Conservation (phyloP, 2,888 invertebrate genomes). For the Pegoplata infirma region DNA sequence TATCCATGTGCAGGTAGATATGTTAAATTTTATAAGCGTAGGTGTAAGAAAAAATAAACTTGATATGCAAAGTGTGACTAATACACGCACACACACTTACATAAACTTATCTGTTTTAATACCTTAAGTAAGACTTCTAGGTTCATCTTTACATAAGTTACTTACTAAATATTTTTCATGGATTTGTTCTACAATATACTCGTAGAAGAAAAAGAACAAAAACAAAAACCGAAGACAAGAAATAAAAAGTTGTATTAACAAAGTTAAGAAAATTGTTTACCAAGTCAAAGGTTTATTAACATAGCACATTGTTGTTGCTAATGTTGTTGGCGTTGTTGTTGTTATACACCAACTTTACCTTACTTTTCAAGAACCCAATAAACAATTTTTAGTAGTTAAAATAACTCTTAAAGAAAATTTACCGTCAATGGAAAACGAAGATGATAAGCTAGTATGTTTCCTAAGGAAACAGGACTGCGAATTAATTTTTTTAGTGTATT, state of each 20-base stretch:
- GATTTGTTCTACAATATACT: background rate
- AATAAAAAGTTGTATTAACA: conserved; percentile 44
- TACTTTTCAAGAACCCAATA: background rate
- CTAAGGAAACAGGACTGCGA: no score
- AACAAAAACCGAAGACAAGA: background rate
- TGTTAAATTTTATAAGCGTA: background rate
- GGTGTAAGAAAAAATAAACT: conserved; percentile 22
- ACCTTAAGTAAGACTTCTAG: background rate
- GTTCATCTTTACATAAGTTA: conserved; percentile 4
- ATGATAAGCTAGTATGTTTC: no score
- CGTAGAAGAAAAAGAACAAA: no score
- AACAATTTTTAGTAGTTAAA: no score
- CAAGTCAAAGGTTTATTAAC: conserved; percentile 54
- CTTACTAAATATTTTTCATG: conserved; percentile 19
- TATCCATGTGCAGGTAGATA: background rate
- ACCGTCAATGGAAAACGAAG: no score
- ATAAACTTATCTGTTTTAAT: conserved; percentile 2
- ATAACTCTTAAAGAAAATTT: no score
- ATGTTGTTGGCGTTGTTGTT: background rate
- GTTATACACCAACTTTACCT: background rate
- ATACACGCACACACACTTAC: background rate
- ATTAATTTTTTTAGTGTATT: no score
- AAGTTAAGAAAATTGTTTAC: conserved; percentile 55
- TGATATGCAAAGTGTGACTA: conserved; percentile 23
- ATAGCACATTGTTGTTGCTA: conserved; percentile 18